phyloP scores from a whole-genome alignment of 2,113 vertebrate genomes.

The Fulmarus glacialis region DNA sequence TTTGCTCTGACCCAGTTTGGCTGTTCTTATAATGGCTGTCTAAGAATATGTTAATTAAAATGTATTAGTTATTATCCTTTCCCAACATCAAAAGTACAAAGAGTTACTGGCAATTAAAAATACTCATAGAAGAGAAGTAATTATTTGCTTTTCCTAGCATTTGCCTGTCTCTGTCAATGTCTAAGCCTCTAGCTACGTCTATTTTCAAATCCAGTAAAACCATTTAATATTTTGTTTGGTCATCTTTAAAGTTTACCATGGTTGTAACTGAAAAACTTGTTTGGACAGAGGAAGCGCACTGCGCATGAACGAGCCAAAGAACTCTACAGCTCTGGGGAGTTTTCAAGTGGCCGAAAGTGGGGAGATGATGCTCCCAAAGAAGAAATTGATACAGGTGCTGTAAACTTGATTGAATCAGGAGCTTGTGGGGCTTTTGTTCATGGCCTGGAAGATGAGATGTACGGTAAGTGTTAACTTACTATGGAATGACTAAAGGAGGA shows the following conservation, averaged over 20 bases:
- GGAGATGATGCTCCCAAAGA: constrained; percentile 96
- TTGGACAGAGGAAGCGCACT: constrained; percentile 89
- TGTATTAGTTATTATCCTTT: not conserved
- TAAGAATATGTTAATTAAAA: not conserved
- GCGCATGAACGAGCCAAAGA: constrained; percentile 96
- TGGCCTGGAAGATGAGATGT: constrained; percentile 98
- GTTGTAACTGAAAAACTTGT: not conserved
- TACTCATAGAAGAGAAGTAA: not conserved
- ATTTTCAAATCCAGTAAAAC: not conserved
- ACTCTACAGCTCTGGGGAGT: constrained; percentile 94
- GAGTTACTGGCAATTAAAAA: not conserved
- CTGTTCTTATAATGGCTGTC: not conserved
- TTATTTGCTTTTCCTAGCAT: not conserved
- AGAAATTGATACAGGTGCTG: constrained; percentile 89
- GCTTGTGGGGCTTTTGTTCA: constrained; percentile 98
- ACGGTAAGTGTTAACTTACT: constrained; percentile 76
- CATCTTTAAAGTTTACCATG: not conserved
- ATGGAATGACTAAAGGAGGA: not conserved
- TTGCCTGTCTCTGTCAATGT: not conserved
- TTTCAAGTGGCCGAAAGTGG: constrained; percentile 96
- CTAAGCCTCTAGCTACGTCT: not conserved
- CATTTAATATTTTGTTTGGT: not conserved
- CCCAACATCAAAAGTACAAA: not conserved
- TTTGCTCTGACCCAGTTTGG: not conserved
- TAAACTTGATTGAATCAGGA: constrained; percentile 94